Base-by-base conservation (phyloP, 2,888 invertebrate species). In the Trilocha varians region DNA sequence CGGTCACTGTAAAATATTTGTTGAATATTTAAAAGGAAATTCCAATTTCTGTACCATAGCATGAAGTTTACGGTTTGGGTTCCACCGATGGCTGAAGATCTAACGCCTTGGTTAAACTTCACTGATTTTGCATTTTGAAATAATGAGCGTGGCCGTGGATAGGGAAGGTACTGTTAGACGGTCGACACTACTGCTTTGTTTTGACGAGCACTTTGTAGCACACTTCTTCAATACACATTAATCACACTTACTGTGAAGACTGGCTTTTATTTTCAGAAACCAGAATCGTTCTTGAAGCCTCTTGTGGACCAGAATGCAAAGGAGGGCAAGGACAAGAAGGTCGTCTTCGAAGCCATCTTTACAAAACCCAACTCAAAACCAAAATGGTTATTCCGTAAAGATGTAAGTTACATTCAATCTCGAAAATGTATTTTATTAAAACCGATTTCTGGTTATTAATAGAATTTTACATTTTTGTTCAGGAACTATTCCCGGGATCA, bases 311-410 rank as follows among this genome's bases (percentile, higher is more conserved):
- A 95, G 84, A 93, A 93, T 71, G 95, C 95, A 55, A 94, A 96
- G 78, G 95, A 99, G 90, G 95, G 98, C 60, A 97, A 97, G 80
- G 98, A 98, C 79, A 97, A 97, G 78, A 95, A 96, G 79, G 95
- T 96, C 53, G 89, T 90, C 34, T 97, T 99, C 69, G 96, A 96
- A 77, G 96, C 95, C 48, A 93, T 94, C 70, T 99, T 99, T 87
- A 95, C 97, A 50, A 99, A 98, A 84, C 92, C 97, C n/a, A 97
- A 98, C 75, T 89, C 93, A 65, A 96, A 96, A 71, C 94, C 96
- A 6, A 96, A 94, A 80, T 97, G 97, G 97, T 90, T 90, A 70
- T 93, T 94, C 87, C 91, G 95, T 48, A 96, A 96, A 85, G 96
- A 96, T 87, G 96, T 96, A 88, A 91, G 95, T 91, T 65, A 15